Evolutionary conservation across 2,797 vertebrate genomes (phyloP).

Genomic region (Halcyon chelicuti): DNA sequence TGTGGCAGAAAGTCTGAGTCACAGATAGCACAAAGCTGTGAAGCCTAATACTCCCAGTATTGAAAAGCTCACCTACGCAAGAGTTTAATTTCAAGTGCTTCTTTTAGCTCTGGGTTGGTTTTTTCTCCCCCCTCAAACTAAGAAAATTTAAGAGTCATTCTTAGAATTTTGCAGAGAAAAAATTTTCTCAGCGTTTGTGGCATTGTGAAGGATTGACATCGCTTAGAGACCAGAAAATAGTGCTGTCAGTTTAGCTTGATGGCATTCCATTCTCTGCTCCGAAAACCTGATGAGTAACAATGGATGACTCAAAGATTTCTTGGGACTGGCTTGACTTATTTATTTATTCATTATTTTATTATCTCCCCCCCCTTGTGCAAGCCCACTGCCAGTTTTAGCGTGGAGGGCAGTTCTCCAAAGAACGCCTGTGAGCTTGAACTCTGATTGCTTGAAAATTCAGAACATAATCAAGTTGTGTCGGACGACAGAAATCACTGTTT

Average conservation of each 20-base stretch:
- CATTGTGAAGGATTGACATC: slow-evolving; percentile 53
- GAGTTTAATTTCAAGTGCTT: slow-evolving; percentile 35
- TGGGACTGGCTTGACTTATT: not conserved
- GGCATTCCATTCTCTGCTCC: slow-evolving; percentile 49
- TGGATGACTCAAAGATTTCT: slow-evolving; percentile 67
- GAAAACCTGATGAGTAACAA: slow-evolving; percentile 58
- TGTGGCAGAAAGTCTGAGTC: slow-evolving; percentile 58
- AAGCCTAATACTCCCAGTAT: slow-evolving; percentile 44
- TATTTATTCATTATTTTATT: not conserved
- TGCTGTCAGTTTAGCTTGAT: not conserved
- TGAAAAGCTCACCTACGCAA: slow-evolving; percentile 18
- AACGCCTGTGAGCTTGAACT: not conserved
- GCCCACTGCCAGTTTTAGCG: slow-evolving; percentile 43
- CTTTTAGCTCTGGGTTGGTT: not conserved
- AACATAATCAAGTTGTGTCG: not conserved
- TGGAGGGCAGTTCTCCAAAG: not conserved
- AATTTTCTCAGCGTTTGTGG: slow-evolving; percentile 4
- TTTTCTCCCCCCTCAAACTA: not conserved
- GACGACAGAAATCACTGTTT: not conserved
- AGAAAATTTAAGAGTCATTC: slow-evolving; percentile 36
- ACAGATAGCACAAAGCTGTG: slow-evolving; percentile 6
- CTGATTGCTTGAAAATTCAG: slow-evolving; percentile 29
- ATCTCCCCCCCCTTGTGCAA: not conserved
- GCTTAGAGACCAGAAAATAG: slow-evolving; percentile 56
- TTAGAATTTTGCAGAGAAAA: slow-evolving; percentile 17